These are phyloP conservation scores for Antechinus flavipes DNA, from an alignment of 2,113 vertebrate species.

Conservation along the genomic window DNA sequence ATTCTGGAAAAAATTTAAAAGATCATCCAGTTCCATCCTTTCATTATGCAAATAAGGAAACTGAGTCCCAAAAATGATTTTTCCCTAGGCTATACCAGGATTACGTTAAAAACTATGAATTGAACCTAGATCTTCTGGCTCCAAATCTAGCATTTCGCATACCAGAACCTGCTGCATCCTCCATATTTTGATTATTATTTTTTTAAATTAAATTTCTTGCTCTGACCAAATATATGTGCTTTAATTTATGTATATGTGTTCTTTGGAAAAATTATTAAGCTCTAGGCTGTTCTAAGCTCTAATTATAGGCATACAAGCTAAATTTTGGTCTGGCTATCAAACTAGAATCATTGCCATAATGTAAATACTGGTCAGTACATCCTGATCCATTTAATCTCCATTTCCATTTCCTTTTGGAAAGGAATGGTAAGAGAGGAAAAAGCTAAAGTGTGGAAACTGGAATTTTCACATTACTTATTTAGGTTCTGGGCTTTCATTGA, in stretches of 20 bases:
- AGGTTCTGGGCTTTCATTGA: background rate
- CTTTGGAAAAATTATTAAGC: background rate
- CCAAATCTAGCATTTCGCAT: background rate
- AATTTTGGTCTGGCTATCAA: constrained; percentile 25
- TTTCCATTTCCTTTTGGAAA: background rate
- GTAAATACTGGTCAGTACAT: constrained; percentile 56
- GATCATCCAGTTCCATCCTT: background rate
- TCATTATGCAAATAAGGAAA: background rate
- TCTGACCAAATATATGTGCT: background rate
- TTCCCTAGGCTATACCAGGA: background rate
- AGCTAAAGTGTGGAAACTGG: constrained; percentile 4
- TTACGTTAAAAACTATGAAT: background rate
- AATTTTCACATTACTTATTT: constrained; percentile 44
- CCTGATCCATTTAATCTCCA: background rate
- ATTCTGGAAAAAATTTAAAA: background rate
- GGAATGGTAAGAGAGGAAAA: background rate
- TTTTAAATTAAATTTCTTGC: background rate
- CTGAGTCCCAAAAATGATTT: background rate
- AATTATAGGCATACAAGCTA: background rate
- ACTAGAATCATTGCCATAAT: constrained; percentile 6
- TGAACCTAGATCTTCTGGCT: background rate
- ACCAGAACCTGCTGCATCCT: background rate
- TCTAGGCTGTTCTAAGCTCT: background rate
- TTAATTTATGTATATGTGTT: background rate
- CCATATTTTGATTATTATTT: background rate